These are phyloP conservation scores for Drosophila lacertosa DNA, from an alignment of 1,140 invertebrate genomes.

Conservation along the genomic window DNA sequence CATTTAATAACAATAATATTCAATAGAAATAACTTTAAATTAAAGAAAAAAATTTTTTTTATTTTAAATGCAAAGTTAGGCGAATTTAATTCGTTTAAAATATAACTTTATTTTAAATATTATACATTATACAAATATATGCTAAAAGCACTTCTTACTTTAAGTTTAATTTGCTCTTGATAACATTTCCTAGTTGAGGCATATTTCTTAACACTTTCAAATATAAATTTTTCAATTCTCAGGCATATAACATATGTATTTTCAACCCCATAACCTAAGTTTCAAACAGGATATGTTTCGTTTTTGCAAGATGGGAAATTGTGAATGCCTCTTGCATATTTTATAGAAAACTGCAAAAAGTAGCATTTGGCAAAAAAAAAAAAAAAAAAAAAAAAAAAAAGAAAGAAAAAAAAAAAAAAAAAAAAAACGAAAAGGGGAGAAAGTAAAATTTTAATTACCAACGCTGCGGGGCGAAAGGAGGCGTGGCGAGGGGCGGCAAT, in stretches of 20 bases:
- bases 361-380: constrained; percentile 12
- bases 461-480: constrained; percentile 23
- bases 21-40: too few relatives aligned
- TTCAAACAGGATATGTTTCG: neutral
- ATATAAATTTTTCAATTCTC: neutral
- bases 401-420: neutral
- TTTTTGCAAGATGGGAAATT: constrained; percentile 8
- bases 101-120: too few relatives aligned
- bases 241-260: neutral
- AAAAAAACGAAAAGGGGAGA: constrained; percentile 9
- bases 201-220: neutral
- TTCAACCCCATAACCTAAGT: too few relatives aligned
- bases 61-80: too few relatives aligned
- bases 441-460: constrained; percentile 65
- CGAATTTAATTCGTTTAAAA: too few relatives aligned
- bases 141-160: too few relatives aligned
- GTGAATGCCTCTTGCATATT: constrained; percentile 3
- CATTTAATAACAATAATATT: too few relatives aligned
- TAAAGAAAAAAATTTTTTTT: too few relatives aligned
- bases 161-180: too few relatives aligned
- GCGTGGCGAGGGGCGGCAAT: neutral
- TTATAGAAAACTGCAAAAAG: constrained; percentile 1
- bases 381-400: too few relatives aligned
- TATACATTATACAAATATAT: too few relatives aligned
- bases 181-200: too few relatives aligned